Evolutionary conservation across 2,113 vertebrate species (phyloP), one percentile per base, ranked within the genome.

Genomic region (Furnarius figulus): DNA sequence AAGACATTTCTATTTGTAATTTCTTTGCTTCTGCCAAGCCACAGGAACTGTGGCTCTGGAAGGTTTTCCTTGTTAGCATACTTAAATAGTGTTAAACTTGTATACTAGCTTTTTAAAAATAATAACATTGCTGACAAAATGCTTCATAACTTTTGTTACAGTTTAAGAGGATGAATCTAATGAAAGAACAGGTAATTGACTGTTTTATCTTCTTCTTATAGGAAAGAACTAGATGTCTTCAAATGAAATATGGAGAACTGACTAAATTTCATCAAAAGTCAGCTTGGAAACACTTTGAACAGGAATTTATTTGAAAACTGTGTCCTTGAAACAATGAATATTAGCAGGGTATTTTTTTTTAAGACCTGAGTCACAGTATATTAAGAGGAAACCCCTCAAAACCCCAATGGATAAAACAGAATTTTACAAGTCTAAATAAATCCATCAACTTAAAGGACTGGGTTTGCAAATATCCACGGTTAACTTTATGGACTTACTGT

Each of bases 101-200:
- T 35, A n/a, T 59, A 28, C 24, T 71, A 50, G 63, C 39, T 92
- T 35, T 67, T 42, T 50, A 83, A 84, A 85, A 93, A 49, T 55
- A 93, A 89, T 37, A 96, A 33, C 20, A 76, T 14, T 77, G 68
- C 59, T 88, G 44, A 77, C 56, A 72, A 80, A 92, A 74, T 77
- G 68, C 50, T 85, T 92, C 63, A 25, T 67, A 80, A 88, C 39
- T 89, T 96, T 84, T 67, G 35, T 56, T 65, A 84, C 55, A 89
- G 35, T 67, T 90, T 82, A 74, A 88, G 85, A 92, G 35, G 47
- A 86, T 33, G n/a, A 89, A 92, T 8, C 33, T 55, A 56, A 71
- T 44, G 47, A 86, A 90, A 90, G 55, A 93, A 86, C 59, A 77
- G 65, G 37, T 94, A 88, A 81, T 88, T 80, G 62, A 88, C 47